phyloP scores from a whole-genome alignment of 2,113 vertebrate genomes.

The Microtus oregoni region DNA sequence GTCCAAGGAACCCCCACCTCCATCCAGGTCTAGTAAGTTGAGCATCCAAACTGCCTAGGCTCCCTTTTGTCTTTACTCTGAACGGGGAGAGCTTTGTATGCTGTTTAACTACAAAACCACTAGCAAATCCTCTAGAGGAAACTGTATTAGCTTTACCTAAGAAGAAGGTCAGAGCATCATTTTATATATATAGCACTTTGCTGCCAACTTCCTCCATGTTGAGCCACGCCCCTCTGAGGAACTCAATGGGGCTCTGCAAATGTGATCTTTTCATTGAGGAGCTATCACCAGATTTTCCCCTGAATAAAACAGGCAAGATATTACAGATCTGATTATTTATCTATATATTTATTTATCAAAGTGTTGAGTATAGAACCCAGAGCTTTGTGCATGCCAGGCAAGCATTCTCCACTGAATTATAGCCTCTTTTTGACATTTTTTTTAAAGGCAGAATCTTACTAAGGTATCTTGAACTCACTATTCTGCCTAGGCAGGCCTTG shows the following conservation, averaged over 20 bases:
- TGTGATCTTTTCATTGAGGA: neutral
- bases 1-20: too few species aligned
- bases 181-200: neutral
- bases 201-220: constrained; percentile 47
- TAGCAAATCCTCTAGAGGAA: constrained; percentile 67
- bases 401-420: neutral
- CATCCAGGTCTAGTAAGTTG: too few species aligned
- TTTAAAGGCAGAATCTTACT: neutral
- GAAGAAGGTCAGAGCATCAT: constrained; percentile 39
- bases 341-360: neutral
- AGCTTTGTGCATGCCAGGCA: neutral
- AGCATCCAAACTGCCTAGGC: too few species aligned
- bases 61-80: neutral
- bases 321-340: neutral
- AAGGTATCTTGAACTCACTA: neutral
- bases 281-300: neutral
- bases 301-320: constrained; percentile 11
- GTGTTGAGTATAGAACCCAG: neutral
- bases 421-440: neutral
- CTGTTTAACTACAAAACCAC: constrained; percentile 39
- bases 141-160: constrained; percentile 1
- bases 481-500: neutral
- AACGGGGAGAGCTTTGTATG: neutral
- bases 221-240: constrained; percentile 7
- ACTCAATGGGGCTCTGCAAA: neutral